Evolutionary conservation across 1,140 invertebrate species (phyloP), one percentile per base, ranked within the genome.

Genomic region (Eueides isabella): DNA sequence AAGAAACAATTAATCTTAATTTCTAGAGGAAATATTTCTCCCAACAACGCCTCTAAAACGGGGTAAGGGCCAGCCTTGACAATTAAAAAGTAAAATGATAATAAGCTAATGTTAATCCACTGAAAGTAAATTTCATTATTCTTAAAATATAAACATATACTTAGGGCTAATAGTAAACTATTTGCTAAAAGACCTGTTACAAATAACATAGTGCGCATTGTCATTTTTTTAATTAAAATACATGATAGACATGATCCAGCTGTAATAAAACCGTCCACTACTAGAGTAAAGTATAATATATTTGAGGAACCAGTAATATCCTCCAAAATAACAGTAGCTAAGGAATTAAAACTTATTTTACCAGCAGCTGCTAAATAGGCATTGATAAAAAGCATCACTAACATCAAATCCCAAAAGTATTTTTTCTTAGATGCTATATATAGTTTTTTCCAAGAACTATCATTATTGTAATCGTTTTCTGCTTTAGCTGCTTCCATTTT

Each of bases 21-120:
- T 28, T 80, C 80, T 67, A 81, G 29, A 0, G 80, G 78, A 30
- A 74, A 81, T 28, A 82, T 76, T 55, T 82, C 80, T 0, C 73
- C 72, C 5, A 78, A 55, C 3, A 80, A 62, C 1, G 78, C 55
- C 11, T 81, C 80, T 62, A 81, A 48, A 1, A 78, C 61, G 26
- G 80, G 73, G 28, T 67, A 81, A 0, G 78, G 75, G 4, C 80
- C 80, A 7, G 69, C 35, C 1, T 81, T 73, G 0, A 72, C 65
- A 6, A 68, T 30, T 11, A 79, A 61, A 35, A 79, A 77, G 65
- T 77, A 81, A 6, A 79, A 28, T 12, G 70, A 72, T 28, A 77
- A 41, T 19, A 79, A 65, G 12, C 16, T 29, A 63, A 70, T 44
- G 26, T 48, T 79, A 7, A 78, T 30, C 77, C 77, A 81, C 41